Conservation (phyloP, 2,113 vertebrate species). For the Lutjanus erythropterus region DNA sequence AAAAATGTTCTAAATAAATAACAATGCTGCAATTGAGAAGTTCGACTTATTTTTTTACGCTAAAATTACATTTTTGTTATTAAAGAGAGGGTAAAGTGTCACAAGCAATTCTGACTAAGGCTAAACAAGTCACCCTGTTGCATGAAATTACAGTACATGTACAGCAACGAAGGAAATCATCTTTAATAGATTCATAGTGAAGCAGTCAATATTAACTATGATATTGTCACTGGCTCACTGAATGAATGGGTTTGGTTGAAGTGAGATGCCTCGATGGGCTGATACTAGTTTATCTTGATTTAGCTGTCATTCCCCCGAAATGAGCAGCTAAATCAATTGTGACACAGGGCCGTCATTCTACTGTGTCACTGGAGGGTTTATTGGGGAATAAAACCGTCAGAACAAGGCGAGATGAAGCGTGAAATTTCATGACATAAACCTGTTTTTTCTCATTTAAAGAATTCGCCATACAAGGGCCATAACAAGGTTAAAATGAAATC, state of each 20-base stretch:
- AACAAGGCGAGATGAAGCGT: slow-evolving; percentile 72
- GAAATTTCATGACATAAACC: slow-evolving; percentile 64
- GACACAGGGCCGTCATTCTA: slow-evolving; percentile 75
- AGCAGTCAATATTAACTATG: slow-evolving; percentile 37
- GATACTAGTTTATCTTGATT: slow-evolving; percentile 84
- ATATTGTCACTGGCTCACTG: slow-evolving; percentile 56
- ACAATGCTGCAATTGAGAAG: no score
- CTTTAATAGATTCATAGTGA: slow-evolving; percentile 14
- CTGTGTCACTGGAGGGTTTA: slow-evolving; percentile 76
- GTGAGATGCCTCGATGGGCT: slow-evolving; percentile 63
- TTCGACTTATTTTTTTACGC: no score
- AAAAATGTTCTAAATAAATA: no score
- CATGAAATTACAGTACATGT: slow-evolving; percentile 5
- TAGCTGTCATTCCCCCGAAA: slow-evolving; percentile 81
- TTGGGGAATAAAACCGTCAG: slow-evolving; percentile 63
- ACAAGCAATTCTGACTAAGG: no score
- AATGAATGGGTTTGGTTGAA: slow-evolving; percentile 68
- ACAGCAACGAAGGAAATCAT: background rate
- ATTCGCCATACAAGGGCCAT: background rate
- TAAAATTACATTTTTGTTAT: no score
- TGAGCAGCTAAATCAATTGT: slow-evolving; percentile 85
- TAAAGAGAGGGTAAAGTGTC: no score
- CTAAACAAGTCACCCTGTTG: slow-evolving; percentile 21
- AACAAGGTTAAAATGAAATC: slow-evolving; percentile 8
- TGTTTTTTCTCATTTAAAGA: slow-evolving; percentile 19